Evolutionary conservation across 1,140 invertebrate genomes (phyloP), one percentile per base, ranked within the genome.

Genomic region (Calosoma granatense): DNA sequence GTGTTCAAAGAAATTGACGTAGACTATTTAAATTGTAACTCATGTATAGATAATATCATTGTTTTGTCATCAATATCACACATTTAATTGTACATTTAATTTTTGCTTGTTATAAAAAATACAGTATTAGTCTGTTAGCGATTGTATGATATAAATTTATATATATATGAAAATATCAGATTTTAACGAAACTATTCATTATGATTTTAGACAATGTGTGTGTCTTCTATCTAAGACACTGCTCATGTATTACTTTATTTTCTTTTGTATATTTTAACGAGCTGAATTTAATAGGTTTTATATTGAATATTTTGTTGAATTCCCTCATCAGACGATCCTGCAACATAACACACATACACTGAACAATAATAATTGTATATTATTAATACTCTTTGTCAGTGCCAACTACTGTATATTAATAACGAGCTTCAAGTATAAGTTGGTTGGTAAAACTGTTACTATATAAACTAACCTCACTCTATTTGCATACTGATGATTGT

Each of bases 131-230:
- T 47, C 15, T 47, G 41, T 47, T 47, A 47, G 41, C n/a, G 17
- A 47, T 47, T 47, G 41, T 47, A 47, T 47, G 41, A 47, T 47
- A 47, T 47, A 47, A 36, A 36, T 36, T 36, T 47, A 47, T 11
- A 47, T 30, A 30, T 47, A 47, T 12, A 47, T 11, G 15, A 47
- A 47, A 47, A 12, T 47, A 12, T 12, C 41, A 17, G 15, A 47
- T 30, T 30, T 30, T 30, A 30, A 6, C 26, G 26, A 6, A 30
- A 30, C 4, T 30, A 4, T 6, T 30, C 6, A 6, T 6, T 6
- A 30, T 30, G 26, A 30, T 30, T 30, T 30, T 6, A 4, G n/a
- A n/a, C n/a, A n/a, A n/a, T n/a, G n/a, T n/a, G n/a, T n/a, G n/a
- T n/a, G n/a, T n/a, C n/a, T n/a, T n/a, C n/a, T n/a, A n/a, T n/a